Evolutionary conservation across 2,113 vertebrate species (phyloP), one percentile per base, ranked within the genome.

Genomic region (Cranoglanis bouderius): DNA sequence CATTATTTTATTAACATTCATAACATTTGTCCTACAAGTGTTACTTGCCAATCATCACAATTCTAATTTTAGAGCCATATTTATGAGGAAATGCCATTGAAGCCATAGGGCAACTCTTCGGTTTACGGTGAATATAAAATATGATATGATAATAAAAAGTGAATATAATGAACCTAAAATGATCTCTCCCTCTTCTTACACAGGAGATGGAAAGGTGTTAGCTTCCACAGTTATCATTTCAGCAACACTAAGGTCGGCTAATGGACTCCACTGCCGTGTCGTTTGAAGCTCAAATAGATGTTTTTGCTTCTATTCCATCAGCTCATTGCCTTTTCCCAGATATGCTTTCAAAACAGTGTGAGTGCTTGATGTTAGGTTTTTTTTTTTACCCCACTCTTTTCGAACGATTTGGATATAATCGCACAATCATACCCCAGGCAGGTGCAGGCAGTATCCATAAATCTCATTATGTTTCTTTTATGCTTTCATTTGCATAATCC

Each of bases 401-500:
- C 6, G 16, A 78, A 67, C n/a, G 83, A 88, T 90, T 77, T 26
- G 49, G 85, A 80, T 85, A 51, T 87, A 88, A 86, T 90, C 85
- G 51, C 40, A 57, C 57, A 90, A 89, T 90, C 80, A 84, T 87
- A 61, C 75, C 88, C 16, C 55, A 85, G 82, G 77, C 88, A 88
- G 90, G 86, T 85, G 88, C 88, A 74, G 77, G 55, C 83, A 82
- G 83, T 89, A 85, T 51, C 90, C 84, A 75, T 91, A 88, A 91
- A 89, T 89, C 77, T 87, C 88, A 91, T 89, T 91, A 89, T 77
- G 86, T 67, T 53, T 86, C 87, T 87, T 89, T 89, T 89, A 91
- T 89, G 88, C 75, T 43, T 85, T 85, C 35, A 87, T 91, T 89
- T 89, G 83, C 90, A 91, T 91, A 91, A 91, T 89, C 88, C 83